phyloP scores from a whole-genome alignment of 2,113 vertebrate species.

The Struthio camelus region DNA sequence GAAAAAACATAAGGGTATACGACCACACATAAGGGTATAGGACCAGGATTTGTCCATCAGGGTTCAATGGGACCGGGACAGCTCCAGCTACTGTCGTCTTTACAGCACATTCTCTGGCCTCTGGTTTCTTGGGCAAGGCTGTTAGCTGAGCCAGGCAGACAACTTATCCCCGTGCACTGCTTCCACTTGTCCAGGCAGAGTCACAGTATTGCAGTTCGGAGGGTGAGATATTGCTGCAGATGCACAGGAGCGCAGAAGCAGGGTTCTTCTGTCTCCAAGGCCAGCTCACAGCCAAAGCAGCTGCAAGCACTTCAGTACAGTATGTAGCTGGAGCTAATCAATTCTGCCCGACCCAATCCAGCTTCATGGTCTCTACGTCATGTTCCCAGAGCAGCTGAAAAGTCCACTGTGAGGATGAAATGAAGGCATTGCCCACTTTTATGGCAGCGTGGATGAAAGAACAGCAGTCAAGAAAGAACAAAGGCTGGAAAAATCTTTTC shows the following conservation, averaged over 20 bases:
- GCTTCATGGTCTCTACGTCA: not conserved
- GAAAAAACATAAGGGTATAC: not conserved
- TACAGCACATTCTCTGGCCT: not conserved
- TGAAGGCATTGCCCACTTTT: not conserved
- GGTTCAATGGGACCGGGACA: not conserved
- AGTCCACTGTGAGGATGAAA: fast-evolving
- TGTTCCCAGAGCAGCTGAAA: not conserved
- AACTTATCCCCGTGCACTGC: not conserved
- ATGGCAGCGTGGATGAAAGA: not conserved
- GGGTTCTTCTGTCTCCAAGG: not conserved
- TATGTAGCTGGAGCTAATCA: not conserved
- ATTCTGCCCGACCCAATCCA: not conserved
- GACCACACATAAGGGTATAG: not conserved
- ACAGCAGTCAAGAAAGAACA: not conserved
- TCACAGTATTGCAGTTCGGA: not conserved
- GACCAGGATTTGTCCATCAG: not conserved
- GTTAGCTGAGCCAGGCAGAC: not conserved
- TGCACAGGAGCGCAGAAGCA: not conserved
- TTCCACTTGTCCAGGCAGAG: not conserved
- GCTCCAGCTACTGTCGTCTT: not conserved
- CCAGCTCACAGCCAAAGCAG: not conserved
- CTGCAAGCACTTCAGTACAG: not conserved
- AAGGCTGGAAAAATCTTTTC: not conserved
- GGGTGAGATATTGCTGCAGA: not conserved
- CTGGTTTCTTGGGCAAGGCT: not conserved